Conservation (phyloP, 1,140 invertebrate genomes). For the Scylla paramamosain region DNA sequence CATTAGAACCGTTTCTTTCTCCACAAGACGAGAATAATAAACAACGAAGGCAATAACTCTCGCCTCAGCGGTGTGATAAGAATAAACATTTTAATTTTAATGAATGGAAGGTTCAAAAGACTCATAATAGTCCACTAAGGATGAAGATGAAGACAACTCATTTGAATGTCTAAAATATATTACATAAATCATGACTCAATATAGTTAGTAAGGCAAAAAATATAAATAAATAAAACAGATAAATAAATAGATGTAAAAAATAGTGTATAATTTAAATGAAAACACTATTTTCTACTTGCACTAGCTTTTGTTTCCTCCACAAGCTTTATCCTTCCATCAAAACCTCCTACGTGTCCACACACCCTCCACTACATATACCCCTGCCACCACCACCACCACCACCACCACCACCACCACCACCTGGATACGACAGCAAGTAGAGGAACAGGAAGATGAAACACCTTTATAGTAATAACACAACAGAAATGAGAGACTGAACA, state of each 20-base stretch:
- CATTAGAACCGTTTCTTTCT: neutral
- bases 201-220: neutral
- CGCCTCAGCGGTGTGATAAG: neutral
- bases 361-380: neutral
- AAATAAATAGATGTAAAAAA: no score
- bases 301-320: neutral
- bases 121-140: no score
- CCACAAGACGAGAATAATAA: neutral
- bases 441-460: neutral
- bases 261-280: no score
- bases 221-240: no score
- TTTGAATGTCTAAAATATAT: neutral
- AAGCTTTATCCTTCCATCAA: neutral
- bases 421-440: neutral
- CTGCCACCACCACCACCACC: neutral
- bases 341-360: no score
- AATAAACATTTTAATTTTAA: neutral
- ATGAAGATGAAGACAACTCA: neutral
- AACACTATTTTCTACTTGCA: no score
- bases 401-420: neutral
- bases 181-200: neutral
- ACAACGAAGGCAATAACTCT: neutral
- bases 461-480: constrained; percentile 4
- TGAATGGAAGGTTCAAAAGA: neutral
- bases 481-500: neutral